Percentiles rank a stretch among this genome's conserved stretches.
phyloP scores from a whole-genome alignment of 2,113 vertebrate genomes.

The Aphelocoma coerulescens region DNA sequence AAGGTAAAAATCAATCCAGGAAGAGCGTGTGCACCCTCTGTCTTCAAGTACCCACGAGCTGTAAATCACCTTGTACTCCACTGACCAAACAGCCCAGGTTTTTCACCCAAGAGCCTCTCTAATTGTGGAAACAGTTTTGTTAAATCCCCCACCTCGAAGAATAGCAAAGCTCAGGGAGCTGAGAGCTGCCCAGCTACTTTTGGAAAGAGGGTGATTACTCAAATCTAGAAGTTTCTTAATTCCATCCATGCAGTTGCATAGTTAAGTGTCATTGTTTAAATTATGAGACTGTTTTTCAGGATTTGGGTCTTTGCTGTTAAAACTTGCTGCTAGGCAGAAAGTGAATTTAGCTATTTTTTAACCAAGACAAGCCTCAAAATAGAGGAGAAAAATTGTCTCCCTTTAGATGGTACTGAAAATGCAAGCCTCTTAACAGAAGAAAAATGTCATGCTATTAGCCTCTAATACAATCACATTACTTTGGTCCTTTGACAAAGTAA shows the following conservation, averaged over 20 bases:
- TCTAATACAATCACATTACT: conserved; percentile 35
- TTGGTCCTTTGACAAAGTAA: conserved; percentile 41
- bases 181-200: background rate
- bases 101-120: background rate
- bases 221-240: background rate
- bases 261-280: background rate
- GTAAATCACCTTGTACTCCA: conserved; percentile 10
- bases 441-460: conserved; percentile 27
- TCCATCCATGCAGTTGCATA: background rate
- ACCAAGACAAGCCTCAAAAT: conserved; percentile 17
- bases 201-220: background rate
- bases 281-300: background rate
- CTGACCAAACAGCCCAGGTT: background rate
- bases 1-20: conserved; percentile 48
- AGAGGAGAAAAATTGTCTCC: background rate
- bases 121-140: background rate
- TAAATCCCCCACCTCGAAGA: background rate
- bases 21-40: background rate
- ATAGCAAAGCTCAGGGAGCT: background rate
- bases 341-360: background rate
- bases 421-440: conserved; percentile 18
- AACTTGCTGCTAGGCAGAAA: conserved; percentile 14
- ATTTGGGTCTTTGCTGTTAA: background rate
- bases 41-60: background rate
- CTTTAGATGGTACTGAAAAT: background rate